A percentile compares a stretch with the other conserved stretches of the same genome.
Conservation (phyloP, 1,140 invertebrate species). For the Kradibia gibbosae region DNA sequence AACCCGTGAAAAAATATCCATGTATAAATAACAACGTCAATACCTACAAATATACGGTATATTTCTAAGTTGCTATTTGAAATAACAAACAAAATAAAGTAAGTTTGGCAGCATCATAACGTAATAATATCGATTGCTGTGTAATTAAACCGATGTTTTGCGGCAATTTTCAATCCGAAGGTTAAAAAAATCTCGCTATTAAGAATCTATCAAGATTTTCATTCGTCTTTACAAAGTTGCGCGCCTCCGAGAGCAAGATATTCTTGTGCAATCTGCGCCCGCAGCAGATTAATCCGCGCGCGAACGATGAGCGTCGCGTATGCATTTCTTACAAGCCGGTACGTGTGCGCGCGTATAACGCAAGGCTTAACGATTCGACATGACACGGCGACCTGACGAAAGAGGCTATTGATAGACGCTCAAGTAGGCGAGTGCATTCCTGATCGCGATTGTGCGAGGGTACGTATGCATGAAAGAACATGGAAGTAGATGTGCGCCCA, state of each 20-base stretch:
- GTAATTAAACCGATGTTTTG: background rate
- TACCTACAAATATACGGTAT: too few relatives aligned
- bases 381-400: conserved; percentile 64
- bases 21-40: too few relatives aligned
- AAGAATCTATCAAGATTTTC: background rate
- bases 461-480: conserved; percentile 19
- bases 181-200: background rate
- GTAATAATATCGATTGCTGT: background rate
- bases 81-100: too few relatives aligned
- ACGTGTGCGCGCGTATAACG: conserved; percentile 18
- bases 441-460: conserved; percentile 41
- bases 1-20: too few relatives aligned
- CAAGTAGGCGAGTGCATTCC: conserved; percentile 52
- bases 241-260: background rate
- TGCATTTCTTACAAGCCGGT: conserved; percentile 13
- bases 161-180: background rate
- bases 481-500: conserved; percentile 28
- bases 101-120: too few relatives aligned
- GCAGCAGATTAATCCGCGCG: background rate
- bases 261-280: conserved; percentile 17
- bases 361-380: conserved; percentile 57
- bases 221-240: background rate
- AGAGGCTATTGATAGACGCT: conserved; percentile 64
- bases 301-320: background rate
- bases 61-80: too few relatives aligned